Base-by-base conservation (phyloP, 1,140 invertebrate genomes). In the Scaptomyza graminum region DNA sequence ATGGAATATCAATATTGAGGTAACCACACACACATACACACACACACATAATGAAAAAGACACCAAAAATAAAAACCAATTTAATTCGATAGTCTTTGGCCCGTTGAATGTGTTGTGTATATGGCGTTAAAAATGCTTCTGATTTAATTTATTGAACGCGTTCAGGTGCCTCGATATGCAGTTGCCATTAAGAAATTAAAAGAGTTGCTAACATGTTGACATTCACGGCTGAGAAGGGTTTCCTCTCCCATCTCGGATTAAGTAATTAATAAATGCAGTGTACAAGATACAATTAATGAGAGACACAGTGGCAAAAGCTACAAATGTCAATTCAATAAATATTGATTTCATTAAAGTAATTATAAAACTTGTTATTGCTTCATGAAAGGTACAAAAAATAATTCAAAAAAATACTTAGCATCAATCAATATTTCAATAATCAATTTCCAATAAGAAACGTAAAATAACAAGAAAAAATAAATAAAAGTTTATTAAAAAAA, bases 1-100 rank as follows among this genome's bases (percentile, higher is more conserved):
- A 79, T 82, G 67, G 70, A 76, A 79, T 85, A 83, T 85, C 66
- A 84, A 83, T 79, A 84, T 84, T 76, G 81, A 60, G 52, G 60
- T 22, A 68, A 41, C 52, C 47, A 55, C 44, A 68, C 47, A 72
- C 65, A 68, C 52, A n/a, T n/a, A 25, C 62, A 46, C 56, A 57
- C 25, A 59, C 44, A 55, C 55, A 57, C 6, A 52, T 8, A 52
- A 18, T 16, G 3, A 16, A 13, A 39, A 16, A 44, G 39, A 6
- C 13, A 15, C 1, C 34, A 22, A 57, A 49, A 62, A 60, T 37
- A 46, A 44, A 44, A 71, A 74, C 11, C 47, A 62, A 74, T 84
- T 85, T 85, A 84, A 85, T 85, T 84, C 63, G 62, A 79, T 83
- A 83, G 63, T 80, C 72, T 67, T 61, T 65, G 79, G 37, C 34